These are phyloP conservation scores for Limanda limanda DNA, from an alignment of 2,113 vertebrate genomes.

Conservation along the genomic window DNA sequence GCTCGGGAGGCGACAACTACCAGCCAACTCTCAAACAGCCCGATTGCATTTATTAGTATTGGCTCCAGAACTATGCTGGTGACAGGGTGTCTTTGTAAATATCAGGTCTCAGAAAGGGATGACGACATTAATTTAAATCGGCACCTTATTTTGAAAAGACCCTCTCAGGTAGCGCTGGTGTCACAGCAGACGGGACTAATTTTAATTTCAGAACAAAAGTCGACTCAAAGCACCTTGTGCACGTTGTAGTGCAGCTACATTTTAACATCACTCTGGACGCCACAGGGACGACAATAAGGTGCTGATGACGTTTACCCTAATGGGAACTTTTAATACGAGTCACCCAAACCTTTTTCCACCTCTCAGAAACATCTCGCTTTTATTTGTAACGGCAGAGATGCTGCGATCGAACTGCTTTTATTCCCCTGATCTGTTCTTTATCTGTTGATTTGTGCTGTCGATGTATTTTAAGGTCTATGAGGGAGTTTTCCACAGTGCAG, in stretches of 20 bases:
- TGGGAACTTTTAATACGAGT: conserved; percentile 52
- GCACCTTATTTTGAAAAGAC: conserved; percentile 61
- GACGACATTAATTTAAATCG: conserved; percentile 37
- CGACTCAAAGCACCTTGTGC: conserved; percentile 32
- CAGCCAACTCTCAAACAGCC: conserved; percentile 17
- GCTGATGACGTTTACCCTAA: conserved; percentile 51
- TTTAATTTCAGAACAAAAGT: conserved; percentile 21
- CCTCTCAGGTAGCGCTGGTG: conserved; percentile 23
- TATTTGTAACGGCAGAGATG: conserved; percentile 52
- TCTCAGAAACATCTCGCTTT: conserved; percentile 23
- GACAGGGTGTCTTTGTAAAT: conserved; percentile 36
- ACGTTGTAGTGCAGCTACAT: conserved; percentile 68
- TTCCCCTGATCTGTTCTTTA: conserved; percentile 36
- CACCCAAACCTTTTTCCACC: background rate
- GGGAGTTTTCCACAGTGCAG: conserved; percentile 48
- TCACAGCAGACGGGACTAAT: conserved; percentile 16
- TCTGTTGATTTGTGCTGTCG: conserved; percentile 47
- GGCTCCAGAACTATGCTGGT: conserved; percentile 17
- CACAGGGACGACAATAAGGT: conserved; percentile 45
- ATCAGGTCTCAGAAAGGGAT: conserved; percentile 23
- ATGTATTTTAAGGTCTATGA: conserved; percentile 60
- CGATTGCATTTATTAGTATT: conserved; percentile 23
- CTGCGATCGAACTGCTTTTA: conserved; percentile 63
- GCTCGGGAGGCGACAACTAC: conserved; percentile 10
- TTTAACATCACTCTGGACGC: conserved; percentile 56